phyloP scores from a whole-genome alignment of 1,140 invertebrate genomes.

The Mercenaria mercenaria region DNA sequence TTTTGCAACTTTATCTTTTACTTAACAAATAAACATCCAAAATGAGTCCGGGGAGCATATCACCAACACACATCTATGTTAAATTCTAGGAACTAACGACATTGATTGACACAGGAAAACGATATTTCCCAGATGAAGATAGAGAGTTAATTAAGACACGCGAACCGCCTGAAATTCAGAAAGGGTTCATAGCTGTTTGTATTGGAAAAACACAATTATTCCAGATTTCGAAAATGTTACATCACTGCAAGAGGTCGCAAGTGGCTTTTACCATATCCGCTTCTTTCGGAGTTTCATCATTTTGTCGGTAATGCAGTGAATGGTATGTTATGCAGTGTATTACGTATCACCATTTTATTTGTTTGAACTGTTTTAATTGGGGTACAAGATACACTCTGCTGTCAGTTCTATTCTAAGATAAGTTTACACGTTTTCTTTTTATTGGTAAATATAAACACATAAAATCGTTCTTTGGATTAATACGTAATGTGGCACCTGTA shows the following conservation, averaged over 20 bases:
- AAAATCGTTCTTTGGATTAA: no score
- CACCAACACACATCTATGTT: no score
- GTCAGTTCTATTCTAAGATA: no score
- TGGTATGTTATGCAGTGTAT: neutral
- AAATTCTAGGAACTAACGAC: neutral
- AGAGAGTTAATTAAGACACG: neutral
- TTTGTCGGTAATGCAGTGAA: neutral
- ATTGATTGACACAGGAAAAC: neutral
- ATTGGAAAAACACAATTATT: neutral
- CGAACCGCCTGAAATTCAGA: neutral
- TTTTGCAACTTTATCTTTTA: no score
- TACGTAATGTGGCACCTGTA: no score
- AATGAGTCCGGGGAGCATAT: no score
- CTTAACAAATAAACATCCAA: no score
- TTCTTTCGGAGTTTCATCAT: neutral
- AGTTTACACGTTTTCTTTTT: no score
- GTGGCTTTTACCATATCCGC: neutral
- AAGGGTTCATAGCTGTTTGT: neutral
- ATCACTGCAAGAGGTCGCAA: neutral
- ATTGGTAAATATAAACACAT: no score
- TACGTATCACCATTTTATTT: no score
- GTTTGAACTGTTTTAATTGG: no score
- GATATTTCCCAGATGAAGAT: neutral
- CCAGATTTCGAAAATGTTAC: neutral
- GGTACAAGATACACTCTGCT: no score